Conservation (phyloP, 2,888 invertebrate species). For the Villa cingulata region DNA sequence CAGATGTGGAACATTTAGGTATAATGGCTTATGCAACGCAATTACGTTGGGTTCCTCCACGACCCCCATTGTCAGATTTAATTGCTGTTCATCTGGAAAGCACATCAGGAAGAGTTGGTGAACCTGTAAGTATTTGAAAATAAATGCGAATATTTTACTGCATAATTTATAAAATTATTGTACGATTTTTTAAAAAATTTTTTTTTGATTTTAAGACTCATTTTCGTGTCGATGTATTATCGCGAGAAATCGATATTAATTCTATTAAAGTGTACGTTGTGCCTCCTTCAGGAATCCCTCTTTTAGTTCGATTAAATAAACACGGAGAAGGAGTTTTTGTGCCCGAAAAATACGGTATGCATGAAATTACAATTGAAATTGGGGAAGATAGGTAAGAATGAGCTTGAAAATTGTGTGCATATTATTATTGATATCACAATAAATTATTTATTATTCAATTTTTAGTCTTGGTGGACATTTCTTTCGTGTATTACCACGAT, state of each 20-base stretch:
- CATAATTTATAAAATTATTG: background rate
- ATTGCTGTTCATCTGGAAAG: conserved; percentile 66
- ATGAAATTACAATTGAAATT: conserved; percentile 58
- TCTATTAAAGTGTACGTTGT: conserved; percentile 64
- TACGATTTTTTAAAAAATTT: background rate
- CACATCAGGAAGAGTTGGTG: conserved; percentile 73
- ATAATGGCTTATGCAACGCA: conserved; percentile 95
- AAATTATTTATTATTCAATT: too few species aligned
- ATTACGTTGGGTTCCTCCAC: conserved; percentile 76
- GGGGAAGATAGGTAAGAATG: conserved; percentile 47
- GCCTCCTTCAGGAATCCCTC: conserved; percentile 60
- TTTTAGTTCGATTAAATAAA: conserved; percentile 47
- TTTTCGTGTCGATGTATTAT: conserved; percentile 61
- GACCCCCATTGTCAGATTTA: conserved; percentile 71
- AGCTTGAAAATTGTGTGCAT: too few species aligned
- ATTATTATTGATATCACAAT: background rate
- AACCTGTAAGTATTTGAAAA: conserved; percentile 73
- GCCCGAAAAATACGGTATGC: conserved; percentile 86
- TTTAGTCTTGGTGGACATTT: conserved; percentile 46
- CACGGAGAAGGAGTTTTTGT: conserved; percentile 72
- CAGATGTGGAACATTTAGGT: conserved; percentile 88
- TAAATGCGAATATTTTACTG: too few species aligned
- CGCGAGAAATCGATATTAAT: conserved; percentile 53
- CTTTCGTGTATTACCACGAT: conserved; percentile 75
- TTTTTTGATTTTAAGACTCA: conserved; percentile 46